Base-by-base conservation (phyloP, 2,797 vertebrate genomes). In the Coregonus ussuriensis region DNA sequence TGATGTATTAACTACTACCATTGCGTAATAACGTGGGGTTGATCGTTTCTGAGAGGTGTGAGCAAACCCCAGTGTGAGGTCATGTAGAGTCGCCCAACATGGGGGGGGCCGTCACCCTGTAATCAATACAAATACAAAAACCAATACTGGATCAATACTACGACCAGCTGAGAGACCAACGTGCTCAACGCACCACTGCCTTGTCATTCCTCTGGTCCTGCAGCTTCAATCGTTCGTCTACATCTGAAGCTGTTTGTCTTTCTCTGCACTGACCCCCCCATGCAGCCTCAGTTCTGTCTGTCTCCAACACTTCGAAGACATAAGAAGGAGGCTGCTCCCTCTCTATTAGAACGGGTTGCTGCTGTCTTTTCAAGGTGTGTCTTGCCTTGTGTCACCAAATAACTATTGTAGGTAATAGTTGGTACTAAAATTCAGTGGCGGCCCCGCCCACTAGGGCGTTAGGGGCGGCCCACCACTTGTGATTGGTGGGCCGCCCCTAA, bases 81-180 rank as follows among this genome's bases (percentile, higher is more conserved):
- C 75, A 3, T 85, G 85, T 82, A 81, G 76, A 83, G 81, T 31
- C 47, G 81, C 80, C 75, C 86, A 62, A 2, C 82, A 25, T 25
- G 25, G 25, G 82, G 80, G 82, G 86, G 76, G 82, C 81, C 81
- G 35, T 18, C 74, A 84, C 75, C 52, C 74, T 78, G 54, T 18
- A 53, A 53, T 14, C 52, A 53, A 1, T 53, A 53, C 14, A 11
- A 53, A 53, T 53, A 1, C 51, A 25, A 25, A 53, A 11, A 15
- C 11, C 51, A 53, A 53, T 74, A 16, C 37, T 47, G 80, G 72
- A 74, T 79, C 74, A 78, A 66, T 0, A 9, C 31, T 73, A 72
- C 72, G 70, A 0, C 86, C 79, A 85, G 85, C 87, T 87, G 82
- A 78, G 83, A 82, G 71, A 77, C 16, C 79, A 82, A 69, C 71